Evolutionary conservation across 1,140 invertebrate species (phyloP), one percentile per base, ranked within the genome.

Genomic region (Colletes gigas): DNA sequence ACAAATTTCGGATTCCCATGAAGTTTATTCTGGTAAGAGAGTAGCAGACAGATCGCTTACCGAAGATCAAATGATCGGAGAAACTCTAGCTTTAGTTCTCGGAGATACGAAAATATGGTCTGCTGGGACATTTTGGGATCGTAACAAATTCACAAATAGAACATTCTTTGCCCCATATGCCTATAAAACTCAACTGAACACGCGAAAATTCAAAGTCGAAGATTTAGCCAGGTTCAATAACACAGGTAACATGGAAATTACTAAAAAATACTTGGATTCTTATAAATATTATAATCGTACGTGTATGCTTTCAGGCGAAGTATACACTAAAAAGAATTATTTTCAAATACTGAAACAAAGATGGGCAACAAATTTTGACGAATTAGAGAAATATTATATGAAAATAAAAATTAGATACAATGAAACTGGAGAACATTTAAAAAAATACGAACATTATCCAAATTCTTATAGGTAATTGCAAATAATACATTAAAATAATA

Each of bases 141-240:
- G 97, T 62, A 98, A 99, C 90, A 99, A 99, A 93, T 99, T 99
- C 91, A 96, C 97, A 0, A 98, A 98, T 91, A 92, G 97, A 87
- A 97, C 98, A 52, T 95, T 96, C 77, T 99, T 99, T 93, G 98
- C 98, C 21, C 98, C 99, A 0, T 98, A 96, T 91, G 98, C 98
- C 41, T 99, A 98, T 91, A 98, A 98, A 89, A 96, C 94, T n/a
- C 93, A 96, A 71, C 92, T 97, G 19, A 98, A 98, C 90, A 96
- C 96, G 0, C 94, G 96, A 84, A 98, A 97, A 89, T 98, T 96
- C 83, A 97, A 97, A 91, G 93, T 98, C 15, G 97, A 98, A 93
- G 98, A 98, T 93, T 92, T 99, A 88, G 96, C 97, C 6, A 93
- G 97, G 86, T 89, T 98, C 15, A 97, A 97, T 90, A 94, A 95